A percentile compares a stretch with the other conserved stretches of the same genome.
phyloP scores from a whole-genome alignment of 1,140 invertebrate genomes.

The Drosophila yakuba region DNA sequence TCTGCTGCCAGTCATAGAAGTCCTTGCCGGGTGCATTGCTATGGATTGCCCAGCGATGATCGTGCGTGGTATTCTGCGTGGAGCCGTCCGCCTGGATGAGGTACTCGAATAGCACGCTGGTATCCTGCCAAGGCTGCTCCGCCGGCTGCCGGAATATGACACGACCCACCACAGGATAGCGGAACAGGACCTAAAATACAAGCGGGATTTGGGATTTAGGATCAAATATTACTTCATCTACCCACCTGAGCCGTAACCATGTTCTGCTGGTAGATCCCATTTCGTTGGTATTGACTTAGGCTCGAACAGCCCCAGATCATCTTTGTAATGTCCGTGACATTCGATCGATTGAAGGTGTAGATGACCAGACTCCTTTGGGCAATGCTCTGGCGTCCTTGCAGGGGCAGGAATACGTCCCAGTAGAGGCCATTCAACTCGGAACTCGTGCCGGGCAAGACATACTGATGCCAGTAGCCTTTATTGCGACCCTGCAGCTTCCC shows the following conservation, averaged over 20 bases:
- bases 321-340: conserved; percentile 85
- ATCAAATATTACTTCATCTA: neutral
- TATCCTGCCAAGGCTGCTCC: conserved; percentile 92
- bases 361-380: conserved; percentile 93
- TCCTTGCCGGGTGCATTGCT: conserved; percentile 89
- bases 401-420: conserved; percentile 94
- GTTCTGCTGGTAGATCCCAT: conserved; percentile 89
- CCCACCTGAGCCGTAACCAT: conserved; percentile 89
- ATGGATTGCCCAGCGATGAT: conserved; percentile 90
- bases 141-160: conserved; percentile 93
- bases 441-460: conserved; percentile 88
- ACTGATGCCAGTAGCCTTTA: conserved; percentile 88
- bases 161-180: conserved; percentile 94
- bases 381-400: conserved; percentile 92
- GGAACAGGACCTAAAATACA: conserved; percentile 86
- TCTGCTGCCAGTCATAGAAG: conserved; percentile 95
- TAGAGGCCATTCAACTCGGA: conserved; percentile 90
- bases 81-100: conserved; percentile 95
- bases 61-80: conserved; percentile 90
- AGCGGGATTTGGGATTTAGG: too few species aligned
- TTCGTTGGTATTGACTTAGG: conserved; percentile 87
- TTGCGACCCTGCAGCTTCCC: conserved; percentile 93
- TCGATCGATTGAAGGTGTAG: conserved; percentile 88
- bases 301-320: conserved; percentile 90
- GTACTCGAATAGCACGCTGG: conserved; percentile 90